A percentile compares a stretch with the other conserved stretches of the same genome.
These are phyloP conservation scores for Gopherus flavomarginatus DNA, from an alignment of 2,113 vertebrate species.

Conservation along the genomic window DNA sequence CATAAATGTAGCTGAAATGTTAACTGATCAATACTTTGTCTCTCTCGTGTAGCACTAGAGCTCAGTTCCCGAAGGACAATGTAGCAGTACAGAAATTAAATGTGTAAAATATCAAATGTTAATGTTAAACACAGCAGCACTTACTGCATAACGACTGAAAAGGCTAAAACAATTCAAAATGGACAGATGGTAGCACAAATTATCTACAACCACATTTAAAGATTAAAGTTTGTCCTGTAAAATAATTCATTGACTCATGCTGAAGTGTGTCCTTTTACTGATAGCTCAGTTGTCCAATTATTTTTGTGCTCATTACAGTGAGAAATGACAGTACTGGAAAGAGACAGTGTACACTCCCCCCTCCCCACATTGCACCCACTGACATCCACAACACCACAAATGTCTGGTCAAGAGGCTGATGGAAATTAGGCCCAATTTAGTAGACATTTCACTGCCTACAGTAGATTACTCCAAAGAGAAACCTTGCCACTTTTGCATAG, in stretches of 20 bases:
- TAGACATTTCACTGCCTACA: constrained; percentile 43
- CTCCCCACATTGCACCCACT: constrained; percentile 29
- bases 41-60: constrained; percentile 85
- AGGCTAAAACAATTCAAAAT: constrained; percentile 87
- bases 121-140: constrained; percentile 89
- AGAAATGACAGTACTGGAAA: constrained; percentile 80
- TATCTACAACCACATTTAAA: constrained; percentile 91
- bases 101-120: constrained; percentile 96
- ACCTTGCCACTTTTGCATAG: background rate
- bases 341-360: constrained; percentile 52
- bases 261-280: constrained; percentile 85
- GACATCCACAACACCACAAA: constrained; percentile 74
- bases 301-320: constrained; percentile 84
- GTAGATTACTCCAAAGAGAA: constrained; percentile 48
- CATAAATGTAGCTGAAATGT: constrained; percentile 92
- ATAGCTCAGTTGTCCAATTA: constrained; percentile 84
- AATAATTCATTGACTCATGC: constrained; percentile 83
- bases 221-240: constrained; percentile 87
- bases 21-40: constrained; percentile 98
- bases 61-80: constrained; percentile 81
- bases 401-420: constrained; percentile 71
- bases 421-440: constrained; percentile 74
- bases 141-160: constrained; percentile 85
- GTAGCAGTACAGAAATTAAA: constrained; percentile 90
- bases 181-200: constrained; percentile 90